Conservation (phyloP, 2,113 vertebrate species). For the Syngnathoides biaculeatus region DNA sequence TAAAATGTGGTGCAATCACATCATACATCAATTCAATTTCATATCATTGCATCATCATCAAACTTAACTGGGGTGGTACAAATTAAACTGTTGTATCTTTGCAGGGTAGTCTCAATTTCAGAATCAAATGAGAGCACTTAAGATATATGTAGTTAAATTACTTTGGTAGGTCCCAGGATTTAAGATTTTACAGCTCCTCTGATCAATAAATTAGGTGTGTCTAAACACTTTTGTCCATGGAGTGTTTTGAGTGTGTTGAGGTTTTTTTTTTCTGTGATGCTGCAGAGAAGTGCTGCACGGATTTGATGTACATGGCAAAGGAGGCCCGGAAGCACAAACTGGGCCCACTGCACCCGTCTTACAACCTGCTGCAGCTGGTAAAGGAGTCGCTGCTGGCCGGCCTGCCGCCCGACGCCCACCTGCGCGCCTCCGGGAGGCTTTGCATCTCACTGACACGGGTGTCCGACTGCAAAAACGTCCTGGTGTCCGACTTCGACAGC, state of each 20-base stretch:
- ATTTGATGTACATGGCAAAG: conserved; percentile 57
- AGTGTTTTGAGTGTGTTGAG: too few species aligned
- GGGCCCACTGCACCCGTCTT: conserved; percentile 79
- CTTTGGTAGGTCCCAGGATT: too few species aligned
- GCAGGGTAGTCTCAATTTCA: too few species aligned
- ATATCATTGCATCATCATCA: too few species aligned
- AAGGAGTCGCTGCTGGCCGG: conserved; percentile 57
- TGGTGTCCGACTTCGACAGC: conserved; percentile 84
- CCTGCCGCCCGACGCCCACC: conserved; percentile 80
- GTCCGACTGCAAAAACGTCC: conserved; percentile 78
- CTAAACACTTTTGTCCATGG: not conserved
- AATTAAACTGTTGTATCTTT: too few species aligned
- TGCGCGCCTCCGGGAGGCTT: conserved; percentile 72
- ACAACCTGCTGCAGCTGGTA: conserved; percentile 70
- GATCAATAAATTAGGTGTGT: too few species aligned
- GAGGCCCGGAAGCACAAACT: conserved; percentile 73
- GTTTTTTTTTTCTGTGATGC: not conserved
- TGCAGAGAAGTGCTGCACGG: conserved; percentile 41
- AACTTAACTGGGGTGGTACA: too few species aligned
- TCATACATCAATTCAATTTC: too few species aligned
- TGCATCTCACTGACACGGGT: conserved; percentile 86
- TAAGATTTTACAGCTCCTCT: too few species aligned
- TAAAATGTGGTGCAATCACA: too few species aligned
- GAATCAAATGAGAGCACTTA: too few species aligned
- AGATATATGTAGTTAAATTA: too few species aligned